phyloP scores from a whole-genome alignment of 1,140 invertebrate species.

The Pygmarrhopalites habei region DNA sequence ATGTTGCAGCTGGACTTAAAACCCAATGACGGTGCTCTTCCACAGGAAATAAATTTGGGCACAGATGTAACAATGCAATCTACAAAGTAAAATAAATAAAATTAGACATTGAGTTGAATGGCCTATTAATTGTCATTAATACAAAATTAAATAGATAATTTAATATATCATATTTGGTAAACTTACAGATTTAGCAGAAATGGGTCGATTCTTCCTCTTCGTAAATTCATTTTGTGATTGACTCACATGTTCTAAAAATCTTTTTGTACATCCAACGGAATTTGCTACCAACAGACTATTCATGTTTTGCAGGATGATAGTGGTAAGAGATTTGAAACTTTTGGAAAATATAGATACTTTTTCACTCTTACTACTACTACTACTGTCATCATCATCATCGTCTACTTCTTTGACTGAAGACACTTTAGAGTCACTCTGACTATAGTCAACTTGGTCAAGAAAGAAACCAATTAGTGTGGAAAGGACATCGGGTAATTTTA shows the following conservation, averaged over 20 bases:
- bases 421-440: not conserved
- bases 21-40: not conserved
- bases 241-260: not conserved
- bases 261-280: slow-evolving; percentile 10
- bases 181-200: not conserved
- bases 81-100: not conserved
- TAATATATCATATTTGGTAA: too few species aligned
- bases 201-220: not conserved
- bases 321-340: not conserved
- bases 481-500: not conserved
- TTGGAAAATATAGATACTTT: slow-evolving; percentile 1
- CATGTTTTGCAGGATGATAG: not conserved
- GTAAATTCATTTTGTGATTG: not conserved
- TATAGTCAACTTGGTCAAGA: not conserved
- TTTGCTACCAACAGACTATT: slow-evolving; percentile 1
- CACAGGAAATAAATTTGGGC: not conserved
- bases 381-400: too few species aligned
- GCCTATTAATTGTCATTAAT: not conserved
- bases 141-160: not conserved
- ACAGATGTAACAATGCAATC: not conserved
- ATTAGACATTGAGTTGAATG: not conserved
- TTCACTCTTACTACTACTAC: not conserved
- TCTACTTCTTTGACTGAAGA: too few species aligned
- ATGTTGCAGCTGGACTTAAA: not conserved
- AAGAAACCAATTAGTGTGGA: slow-evolving; percentile 2